A percentile compares a stretch with the other conserved stretches of the same genome.
phyloP scores from a whole-genome alignment of 2,888 invertebrate genomes.

The Xanthorhoe spadicearia region DNA sequence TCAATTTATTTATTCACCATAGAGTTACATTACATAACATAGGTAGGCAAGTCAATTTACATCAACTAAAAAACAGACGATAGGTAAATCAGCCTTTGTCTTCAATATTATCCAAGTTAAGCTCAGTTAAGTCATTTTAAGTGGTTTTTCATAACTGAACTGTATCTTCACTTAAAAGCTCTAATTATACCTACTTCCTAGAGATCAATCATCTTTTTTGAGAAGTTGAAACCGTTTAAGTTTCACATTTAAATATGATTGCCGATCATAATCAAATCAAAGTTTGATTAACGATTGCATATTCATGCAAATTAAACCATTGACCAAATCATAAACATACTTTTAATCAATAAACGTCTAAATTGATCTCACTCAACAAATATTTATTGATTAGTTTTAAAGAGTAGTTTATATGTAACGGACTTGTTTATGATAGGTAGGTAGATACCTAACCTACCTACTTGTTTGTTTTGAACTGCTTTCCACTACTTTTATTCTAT shows the following conservation, averaged over 20 bases:
- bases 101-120: no score
- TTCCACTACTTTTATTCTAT: no score
- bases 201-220: constrained; percentile 8
- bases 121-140: no score
- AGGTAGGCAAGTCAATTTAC: not conserved
- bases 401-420: not conserved
- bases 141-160: not conserved
- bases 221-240: constrained; percentile 24
- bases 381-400: constrained; percentile 38
- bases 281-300: constrained; percentile 45
- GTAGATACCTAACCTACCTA: not conserved
- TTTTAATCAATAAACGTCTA: constrained; percentile 38
- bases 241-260: constrained; percentile 39
- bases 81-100: no score
- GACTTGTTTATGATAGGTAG: not conserved
- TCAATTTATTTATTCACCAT: no score
- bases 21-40: no score
- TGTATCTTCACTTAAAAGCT: not conserved
- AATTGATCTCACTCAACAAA: constrained; percentile 39
- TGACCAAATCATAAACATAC: constrained; percentile 38
- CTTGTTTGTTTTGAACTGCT: no score
- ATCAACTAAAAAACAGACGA: no score
- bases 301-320: constrained; percentile 40
- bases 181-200: constrained; percentile 11
- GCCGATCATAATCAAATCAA: constrained; percentile 43